A percentile compares a stretch with the other conserved stretches of the same genome.
Conservation (phyloP, 2,797 vertebrate species). For the Chloroceryle amazona region DNA sequence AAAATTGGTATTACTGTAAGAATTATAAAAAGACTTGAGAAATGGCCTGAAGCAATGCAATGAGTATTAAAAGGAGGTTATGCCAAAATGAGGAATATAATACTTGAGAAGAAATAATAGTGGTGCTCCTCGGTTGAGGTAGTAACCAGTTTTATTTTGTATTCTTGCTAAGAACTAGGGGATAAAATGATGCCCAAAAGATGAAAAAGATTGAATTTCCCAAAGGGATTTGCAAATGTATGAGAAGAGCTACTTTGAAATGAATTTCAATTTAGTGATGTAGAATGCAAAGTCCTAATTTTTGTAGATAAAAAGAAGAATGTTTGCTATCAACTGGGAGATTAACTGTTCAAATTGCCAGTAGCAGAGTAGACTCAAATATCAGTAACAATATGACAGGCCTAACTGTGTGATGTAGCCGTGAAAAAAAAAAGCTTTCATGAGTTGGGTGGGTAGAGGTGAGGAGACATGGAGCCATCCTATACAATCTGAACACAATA, state of each 20-base stretch:
- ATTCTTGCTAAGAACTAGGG: background rate
- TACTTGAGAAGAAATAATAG: background rate
- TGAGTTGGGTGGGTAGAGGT: background rate
- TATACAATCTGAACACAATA: background rate
- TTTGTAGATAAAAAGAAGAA: background rate
- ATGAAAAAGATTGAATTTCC: background rate
- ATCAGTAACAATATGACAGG: background rate
- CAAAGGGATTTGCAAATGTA: background rate
- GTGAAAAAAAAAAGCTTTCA: background rate
- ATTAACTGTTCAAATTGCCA: background rate
- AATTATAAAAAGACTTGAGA: background rate
- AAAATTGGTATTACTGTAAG: background rate
- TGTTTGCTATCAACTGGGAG: background rate
- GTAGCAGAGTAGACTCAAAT: background rate
- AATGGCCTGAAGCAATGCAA: background rate
- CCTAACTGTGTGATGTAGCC: background rate
- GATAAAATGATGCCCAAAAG: background rate
- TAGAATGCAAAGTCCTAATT: background rate
- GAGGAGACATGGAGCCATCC: background rate
- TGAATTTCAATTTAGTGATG: background rate
- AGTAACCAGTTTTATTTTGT: background rate
- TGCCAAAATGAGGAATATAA: background rate
- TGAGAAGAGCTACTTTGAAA: background rate
- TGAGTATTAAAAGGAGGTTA: background rate
- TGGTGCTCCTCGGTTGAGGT: background rate